Base-by-base conservation (phyloP, 2,888 invertebrate species). In the Anticlea derivata region DNA sequence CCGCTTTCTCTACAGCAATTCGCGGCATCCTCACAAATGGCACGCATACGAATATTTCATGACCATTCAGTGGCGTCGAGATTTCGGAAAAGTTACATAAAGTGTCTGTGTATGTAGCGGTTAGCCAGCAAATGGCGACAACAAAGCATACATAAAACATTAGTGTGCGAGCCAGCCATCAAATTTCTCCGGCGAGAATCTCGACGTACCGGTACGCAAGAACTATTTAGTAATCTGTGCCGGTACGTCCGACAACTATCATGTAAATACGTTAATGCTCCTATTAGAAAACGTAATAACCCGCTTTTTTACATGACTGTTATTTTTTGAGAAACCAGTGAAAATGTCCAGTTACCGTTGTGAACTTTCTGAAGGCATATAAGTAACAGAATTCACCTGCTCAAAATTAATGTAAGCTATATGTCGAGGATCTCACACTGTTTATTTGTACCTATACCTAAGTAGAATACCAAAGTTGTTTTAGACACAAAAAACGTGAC, bases 141-240 rank as follows among this genome's bases (percentile, higher is more conserved):
- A 71, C 73, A 72, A 74, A 69, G 63, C 70, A 82, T 83, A 79
- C 77, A 83, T 85, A 81, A 81, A 81, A 83, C 80, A 86, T 83
- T 70, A 72, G 70, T 66, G 63, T 63, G 70, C 66, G 63, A 63
- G 63, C 63, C 66, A 65, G 71, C 70, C 73, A 66, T 64, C 71
- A 71, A 83, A 83, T 88, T 88, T 88, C 88, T 80, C 86, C 75
- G 45, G 61, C 68, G 78, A 83, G 78, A 83, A 82, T 83, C 79
- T 82, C 69, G 66, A 62, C 69, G 66, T 63, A 73, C 64, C 55
- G 39, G 61, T 66, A 67, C n/a, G n/a, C n/a, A n/a, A n/a, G n/a
- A n/a, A n/a, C n/a, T n/a, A n/a, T n/a, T n/a, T n/a, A n/a, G n/a
- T n/a, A n/a, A n/a, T n/a, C n/a, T n/a, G n/a, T n/a, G n/a, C 72